These are phyloP conservation scores for Crotalus tigris DNA, from an alignment of 2,113 vertebrate species.

Conservation along the genomic window DNA sequence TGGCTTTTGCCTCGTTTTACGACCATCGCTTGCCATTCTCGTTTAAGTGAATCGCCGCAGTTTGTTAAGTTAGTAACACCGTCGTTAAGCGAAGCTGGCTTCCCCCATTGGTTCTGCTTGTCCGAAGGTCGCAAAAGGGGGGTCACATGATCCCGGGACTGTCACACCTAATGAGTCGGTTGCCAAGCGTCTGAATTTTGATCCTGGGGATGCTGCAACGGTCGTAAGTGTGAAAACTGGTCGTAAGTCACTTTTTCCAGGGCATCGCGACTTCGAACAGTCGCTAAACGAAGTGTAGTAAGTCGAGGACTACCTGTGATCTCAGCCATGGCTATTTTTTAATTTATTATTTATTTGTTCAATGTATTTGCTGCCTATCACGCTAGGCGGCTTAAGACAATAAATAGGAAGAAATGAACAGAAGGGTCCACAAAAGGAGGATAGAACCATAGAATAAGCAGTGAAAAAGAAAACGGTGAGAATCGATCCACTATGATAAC, in stretches of 20 bases:
- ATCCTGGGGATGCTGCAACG: neutral
- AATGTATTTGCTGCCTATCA: too few relatives aligned
- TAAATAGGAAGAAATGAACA: neutral
- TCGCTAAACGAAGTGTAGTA: neutral
- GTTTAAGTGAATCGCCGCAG: too few relatives aligned
- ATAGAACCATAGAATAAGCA: neutral
- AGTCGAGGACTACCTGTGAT: neutral
- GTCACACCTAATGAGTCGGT: neutral
- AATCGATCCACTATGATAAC: neutral
- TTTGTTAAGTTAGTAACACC: too few relatives aligned
- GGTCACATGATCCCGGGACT: too few relatives aligned
- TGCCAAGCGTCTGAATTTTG: neutral
- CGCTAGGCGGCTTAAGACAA: neutral
- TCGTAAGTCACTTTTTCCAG: neutral
- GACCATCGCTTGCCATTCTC: too few relatives aligned
- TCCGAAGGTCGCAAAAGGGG: neutral
- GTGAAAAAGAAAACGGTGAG: neutral
- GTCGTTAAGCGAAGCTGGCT: neutral
- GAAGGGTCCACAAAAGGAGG: neutral
- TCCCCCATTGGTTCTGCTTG: too few relatives aligned
- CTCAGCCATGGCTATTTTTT: neutral
- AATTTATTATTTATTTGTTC: too few relatives aligned
- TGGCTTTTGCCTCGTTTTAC: too few relatives aligned
- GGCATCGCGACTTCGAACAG: neutral
- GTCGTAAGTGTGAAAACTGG: neutral